Conservation (phyloP, 2,888 invertebrate species). For the Druceiella hillmani region DNA sequence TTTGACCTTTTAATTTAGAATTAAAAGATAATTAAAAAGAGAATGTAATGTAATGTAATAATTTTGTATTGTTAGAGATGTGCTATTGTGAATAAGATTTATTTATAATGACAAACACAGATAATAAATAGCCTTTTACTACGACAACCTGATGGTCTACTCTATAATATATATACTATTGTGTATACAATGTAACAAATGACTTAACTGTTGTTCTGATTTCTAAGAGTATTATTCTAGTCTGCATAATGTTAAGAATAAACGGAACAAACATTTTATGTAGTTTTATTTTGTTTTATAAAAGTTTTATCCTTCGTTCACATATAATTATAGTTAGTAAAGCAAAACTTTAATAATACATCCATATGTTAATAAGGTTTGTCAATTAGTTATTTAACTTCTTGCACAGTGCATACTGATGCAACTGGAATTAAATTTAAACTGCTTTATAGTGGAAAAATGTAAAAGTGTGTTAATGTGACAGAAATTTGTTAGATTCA, state of each 20-base stretch:
- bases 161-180: no score
- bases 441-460: no score
- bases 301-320: no score
- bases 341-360: no score
- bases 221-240: constrained; percentile 56
- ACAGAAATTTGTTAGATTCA: no score
- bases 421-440: no score
- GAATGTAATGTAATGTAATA: constrained; percentile 40
- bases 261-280: constrained; percentile 43
- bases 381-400: no score
- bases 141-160: constrained; percentile 49
- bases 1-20: background rate
- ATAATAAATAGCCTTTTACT: constrained; percentile 51
- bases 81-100: constrained; percentile 53
- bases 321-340: no score
- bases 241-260: constrained; percentile 55
- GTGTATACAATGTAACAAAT: constrained; percentile 51
- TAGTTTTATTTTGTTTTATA: constrained; percentile 32
- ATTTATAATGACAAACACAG: constrained; percentile 48
- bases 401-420: no score
- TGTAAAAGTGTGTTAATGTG: no score
- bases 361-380: no score
- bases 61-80: constrained; percentile 53
- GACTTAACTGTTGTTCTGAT: constrained; percentile 54
- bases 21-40: background rate